phyloP scores from a whole-genome alignment of 2,888 invertebrate species.

The Nephrotoma guestfalica region DNA sequence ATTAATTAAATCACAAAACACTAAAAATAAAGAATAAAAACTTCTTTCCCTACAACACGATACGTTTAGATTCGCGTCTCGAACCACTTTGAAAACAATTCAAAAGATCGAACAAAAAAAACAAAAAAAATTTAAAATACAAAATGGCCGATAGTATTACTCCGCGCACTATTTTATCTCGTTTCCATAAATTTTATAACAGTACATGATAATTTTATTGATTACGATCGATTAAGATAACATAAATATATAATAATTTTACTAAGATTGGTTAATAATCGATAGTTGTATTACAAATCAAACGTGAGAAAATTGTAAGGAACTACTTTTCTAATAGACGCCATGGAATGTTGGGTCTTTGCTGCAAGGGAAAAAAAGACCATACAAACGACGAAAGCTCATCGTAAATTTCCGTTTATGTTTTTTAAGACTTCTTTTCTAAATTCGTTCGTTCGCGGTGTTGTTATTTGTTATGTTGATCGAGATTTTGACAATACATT shows the following conservation, averaged over 20 bases:
- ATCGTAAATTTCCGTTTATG: background rate
- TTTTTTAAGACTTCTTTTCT: background rate
- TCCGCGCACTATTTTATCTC: background rate
- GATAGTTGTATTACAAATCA: background rate
- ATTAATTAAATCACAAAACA: background rate
- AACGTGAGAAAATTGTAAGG: conserved; percentile 1
- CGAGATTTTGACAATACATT: background rate
- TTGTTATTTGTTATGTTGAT: background rate
- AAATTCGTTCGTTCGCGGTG: background rate
- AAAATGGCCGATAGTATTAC: background rate
- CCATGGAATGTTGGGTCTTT: conserved; percentile 2
- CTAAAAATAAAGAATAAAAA: background rate
- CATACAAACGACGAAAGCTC: background rate
- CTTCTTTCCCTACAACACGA: conserved; percentile 13
- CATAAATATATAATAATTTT: background rate
- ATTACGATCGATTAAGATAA: background rate
- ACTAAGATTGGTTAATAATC: background rate
- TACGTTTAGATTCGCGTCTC: conserved; percentile 26
- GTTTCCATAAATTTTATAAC: background rate
- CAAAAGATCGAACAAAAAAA: conserved; percentile 10
- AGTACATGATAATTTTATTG: background rate
- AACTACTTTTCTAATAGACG: background rate
- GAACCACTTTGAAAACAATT: conserved; percentile 24
- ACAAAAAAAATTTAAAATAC: background rate
- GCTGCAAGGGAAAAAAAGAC: background rate